Conservation (phyloP, 2,113 vertebrate species). For the Coracopsis vasa region DNA sequence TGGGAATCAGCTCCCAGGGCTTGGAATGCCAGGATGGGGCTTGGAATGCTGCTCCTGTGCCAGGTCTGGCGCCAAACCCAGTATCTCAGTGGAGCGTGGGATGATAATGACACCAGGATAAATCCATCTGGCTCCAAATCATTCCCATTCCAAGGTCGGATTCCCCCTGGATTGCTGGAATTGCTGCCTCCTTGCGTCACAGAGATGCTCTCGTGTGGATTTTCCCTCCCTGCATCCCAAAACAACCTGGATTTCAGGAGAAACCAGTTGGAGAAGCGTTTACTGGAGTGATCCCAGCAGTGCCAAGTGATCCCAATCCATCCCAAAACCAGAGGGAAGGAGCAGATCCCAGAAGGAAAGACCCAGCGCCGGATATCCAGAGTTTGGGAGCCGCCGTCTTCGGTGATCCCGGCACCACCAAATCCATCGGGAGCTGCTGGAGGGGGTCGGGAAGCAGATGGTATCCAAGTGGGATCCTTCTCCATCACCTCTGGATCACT, state of each 20-base stretch:
- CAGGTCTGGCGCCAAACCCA: neutral
- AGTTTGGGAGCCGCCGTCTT: neutral
- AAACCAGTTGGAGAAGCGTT: neutral
- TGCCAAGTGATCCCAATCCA: too few relatives aligned
- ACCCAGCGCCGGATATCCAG: too few relatives aligned
- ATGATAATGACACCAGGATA: too few relatives aligned
- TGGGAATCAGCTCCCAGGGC: neutral
- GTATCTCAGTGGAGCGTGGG: too few relatives aligned
- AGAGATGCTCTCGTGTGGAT: fast-evolving
- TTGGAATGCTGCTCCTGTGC: neutral
- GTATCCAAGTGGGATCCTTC: neutral
- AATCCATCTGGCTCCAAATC: neutral
- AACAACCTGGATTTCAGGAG: neutral
- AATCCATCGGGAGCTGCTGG: neutral
- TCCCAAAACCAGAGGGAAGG: too few relatives aligned
- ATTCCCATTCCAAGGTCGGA: neutral
- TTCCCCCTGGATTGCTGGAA: neutral
- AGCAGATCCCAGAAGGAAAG: too few relatives aligned
- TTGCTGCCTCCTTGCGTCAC: neutral
- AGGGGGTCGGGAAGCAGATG: neutral
- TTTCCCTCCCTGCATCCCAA: neutral
- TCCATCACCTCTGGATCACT: neutral
- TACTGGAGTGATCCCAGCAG: too few relatives aligned
- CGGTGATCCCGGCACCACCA: neutral
- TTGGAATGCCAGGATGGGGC: neutral